phyloP scores from a whole-genome alignment of 2,797 vertebrate species.

The Sardinella longiceps region DNA sequence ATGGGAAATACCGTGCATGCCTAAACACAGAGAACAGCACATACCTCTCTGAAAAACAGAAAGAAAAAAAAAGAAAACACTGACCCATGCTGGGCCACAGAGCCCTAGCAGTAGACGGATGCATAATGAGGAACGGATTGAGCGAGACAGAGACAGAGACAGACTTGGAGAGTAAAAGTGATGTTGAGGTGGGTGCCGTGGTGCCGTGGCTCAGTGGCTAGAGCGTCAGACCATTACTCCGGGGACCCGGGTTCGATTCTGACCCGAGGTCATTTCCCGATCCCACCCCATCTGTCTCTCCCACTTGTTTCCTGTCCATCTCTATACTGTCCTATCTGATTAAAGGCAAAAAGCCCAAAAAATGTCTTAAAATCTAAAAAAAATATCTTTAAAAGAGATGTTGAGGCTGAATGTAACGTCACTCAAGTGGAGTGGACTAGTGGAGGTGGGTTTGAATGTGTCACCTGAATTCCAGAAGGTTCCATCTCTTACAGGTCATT shows the following conservation, averaged over 20 bases:
- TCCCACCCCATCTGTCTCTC: too few relatives aligned
- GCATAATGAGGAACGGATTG: neutral
- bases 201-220: too few relatives aligned
- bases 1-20: constrained; percentile 80
- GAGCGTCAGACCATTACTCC: too few relatives aligned
- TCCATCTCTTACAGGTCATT: neutral
- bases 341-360: too few relatives aligned
- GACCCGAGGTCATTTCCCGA: too few relatives aligned
- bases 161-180: neutral
- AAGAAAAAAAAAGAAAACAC: constrained; percentile 73
- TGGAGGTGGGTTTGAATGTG: neutral
- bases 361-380: too few relatives aligned
- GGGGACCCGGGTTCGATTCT: too few relatives aligned
- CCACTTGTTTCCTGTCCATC: too few relatives aligned
- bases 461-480: neutral
- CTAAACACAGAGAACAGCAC: constrained; percentile 75
- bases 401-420: neutral
- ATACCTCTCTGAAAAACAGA: constrained; percentile 68
- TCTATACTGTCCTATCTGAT: too few relatives aligned
- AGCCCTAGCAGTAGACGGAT: neutral
- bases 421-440: neutral
- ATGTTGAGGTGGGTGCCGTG: too few relatives aligned
- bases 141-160: neutral
- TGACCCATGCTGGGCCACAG: constrained; percentile 38
- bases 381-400: too few relatives aligned